Conservation (phyloP, 2,113 vertebrate species). For the Chaetodon trifascialis region DNA sequence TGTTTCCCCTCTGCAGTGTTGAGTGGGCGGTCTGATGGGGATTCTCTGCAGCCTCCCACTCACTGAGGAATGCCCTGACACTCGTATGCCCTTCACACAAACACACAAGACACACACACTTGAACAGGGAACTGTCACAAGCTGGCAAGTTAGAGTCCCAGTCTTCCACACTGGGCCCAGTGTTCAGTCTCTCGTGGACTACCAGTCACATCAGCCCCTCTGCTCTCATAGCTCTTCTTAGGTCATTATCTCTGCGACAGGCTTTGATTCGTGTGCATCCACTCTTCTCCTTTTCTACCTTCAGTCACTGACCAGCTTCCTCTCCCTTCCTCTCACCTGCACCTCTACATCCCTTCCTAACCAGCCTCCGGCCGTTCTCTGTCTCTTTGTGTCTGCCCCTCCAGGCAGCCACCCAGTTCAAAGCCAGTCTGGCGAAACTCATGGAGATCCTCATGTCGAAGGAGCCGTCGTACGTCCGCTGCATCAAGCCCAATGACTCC, state of each 20-base stretch:
- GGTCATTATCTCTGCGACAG: constrained; percentile 20
- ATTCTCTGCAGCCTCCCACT: constrained; percentile 66
- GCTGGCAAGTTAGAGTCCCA: constrained; percentile 36
- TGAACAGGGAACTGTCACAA: constrained; percentile 56
- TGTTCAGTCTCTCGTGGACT: constrained; percentile 50
- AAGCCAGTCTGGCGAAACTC: constrained; percentile 93
- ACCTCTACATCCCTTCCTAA: constrained; percentile 10
- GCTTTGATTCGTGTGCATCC: neutral
- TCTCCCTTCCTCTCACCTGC: constrained; percentile 2
- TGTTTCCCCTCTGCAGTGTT: constrained; percentile 47
- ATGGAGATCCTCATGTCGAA: constrained; percentile 99
- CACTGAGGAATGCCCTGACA: constrained; percentile 72
- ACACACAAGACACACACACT: constrained; percentile 21
- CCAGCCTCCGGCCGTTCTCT: neutral
- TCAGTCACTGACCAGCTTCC: neutral
- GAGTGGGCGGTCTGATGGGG: constrained; percentile 62
- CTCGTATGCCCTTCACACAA: constrained; percentile 44
- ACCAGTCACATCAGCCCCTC: constrained; percentile 36
- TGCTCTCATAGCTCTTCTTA: constrained; percentile 35
- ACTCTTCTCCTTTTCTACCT: constrained; percentile 1
- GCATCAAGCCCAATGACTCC: constrained; percentile 97
- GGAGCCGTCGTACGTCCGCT: constrained; percentile 97
- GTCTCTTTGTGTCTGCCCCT: constrained; percentile 44
- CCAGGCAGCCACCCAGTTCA: constrained; percentile 98
- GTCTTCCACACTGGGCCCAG: constrained; percentile 72